These are phyloP conservation scores for Heliconius erato DNA, from an alignment of 2,888 invertebrate species.

Conservation along the genomic window DNA sequence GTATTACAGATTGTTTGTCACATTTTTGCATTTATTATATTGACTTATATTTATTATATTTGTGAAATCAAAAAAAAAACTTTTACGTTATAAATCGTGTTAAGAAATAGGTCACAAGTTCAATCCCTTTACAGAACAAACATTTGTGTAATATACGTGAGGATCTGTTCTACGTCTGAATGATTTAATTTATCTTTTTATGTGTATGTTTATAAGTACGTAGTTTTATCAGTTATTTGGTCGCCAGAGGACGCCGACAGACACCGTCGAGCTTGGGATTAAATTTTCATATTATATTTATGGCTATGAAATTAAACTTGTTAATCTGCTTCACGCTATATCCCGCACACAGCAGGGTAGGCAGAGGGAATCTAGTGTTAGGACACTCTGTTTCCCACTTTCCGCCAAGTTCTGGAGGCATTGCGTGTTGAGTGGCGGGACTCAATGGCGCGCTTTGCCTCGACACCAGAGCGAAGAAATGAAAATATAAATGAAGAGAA, in stretches of 20 bases:
- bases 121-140: neutral
- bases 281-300: neutral
- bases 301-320: too few species aligned
- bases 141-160: neutral
- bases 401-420: too few species aligned
- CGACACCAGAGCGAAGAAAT: too few species aligned
- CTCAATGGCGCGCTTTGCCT: too few species aligned
- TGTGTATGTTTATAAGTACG: neutral
- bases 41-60: neutral
- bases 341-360: too few species aligned
- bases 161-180: neutral
- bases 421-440: too few species aligned
- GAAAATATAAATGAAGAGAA: too few species aligned
- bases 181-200: constrained; percentile 5
- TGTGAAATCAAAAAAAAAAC: neutral
- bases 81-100: neutral
- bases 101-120: neutral
- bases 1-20: neutral
- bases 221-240: neutral
- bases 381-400: too few species aligned
- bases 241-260: neutral
- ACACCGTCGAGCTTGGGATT: neutral
- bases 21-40: neutral
- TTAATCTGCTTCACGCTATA: too few species aligned
- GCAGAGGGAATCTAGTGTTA: too few species aligned